phyloP scores from a whole-genome alignment of 2,113 vertebrate species.

The Okapia johnstoni region DNA sequence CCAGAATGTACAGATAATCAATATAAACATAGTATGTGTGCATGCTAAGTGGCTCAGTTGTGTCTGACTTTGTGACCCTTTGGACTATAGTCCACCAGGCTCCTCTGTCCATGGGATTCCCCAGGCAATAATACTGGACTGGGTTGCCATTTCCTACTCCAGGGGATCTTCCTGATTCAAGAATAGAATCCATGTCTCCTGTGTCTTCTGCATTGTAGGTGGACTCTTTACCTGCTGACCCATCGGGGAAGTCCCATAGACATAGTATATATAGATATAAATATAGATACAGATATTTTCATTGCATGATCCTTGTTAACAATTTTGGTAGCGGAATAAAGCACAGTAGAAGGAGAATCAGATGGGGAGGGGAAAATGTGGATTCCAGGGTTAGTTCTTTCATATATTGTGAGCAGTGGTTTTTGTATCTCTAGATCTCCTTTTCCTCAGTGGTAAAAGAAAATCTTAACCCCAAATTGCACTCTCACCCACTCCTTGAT shows the following conservation, averaged over 20 bases:
- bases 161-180: neutral
- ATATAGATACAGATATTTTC: neutral
- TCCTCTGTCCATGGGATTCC: neutral
- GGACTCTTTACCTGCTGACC: neutral
- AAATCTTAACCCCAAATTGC: neutral
- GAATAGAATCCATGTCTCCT: neutral
- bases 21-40: rapidly evolving
- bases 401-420: neutral
- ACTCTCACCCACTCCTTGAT: neutral
- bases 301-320: neutral
- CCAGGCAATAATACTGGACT: neutral
- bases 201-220: neutral
- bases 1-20: neutral
- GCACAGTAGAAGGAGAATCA: neutral
- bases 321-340: neutral
- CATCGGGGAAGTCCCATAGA: neutral
- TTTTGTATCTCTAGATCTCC: neutral
- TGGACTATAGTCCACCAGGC: neutral
- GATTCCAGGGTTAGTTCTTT: neutral
- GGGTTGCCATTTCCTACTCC: neutral
- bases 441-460: neutral
- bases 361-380: too few species aligned
- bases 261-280: neutral
- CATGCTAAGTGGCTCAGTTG: neutral
- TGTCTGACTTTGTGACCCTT: neutral